Conservation (phyloP, 2,888 invertebrate genomes). For the Papilio protenor region DNA sequence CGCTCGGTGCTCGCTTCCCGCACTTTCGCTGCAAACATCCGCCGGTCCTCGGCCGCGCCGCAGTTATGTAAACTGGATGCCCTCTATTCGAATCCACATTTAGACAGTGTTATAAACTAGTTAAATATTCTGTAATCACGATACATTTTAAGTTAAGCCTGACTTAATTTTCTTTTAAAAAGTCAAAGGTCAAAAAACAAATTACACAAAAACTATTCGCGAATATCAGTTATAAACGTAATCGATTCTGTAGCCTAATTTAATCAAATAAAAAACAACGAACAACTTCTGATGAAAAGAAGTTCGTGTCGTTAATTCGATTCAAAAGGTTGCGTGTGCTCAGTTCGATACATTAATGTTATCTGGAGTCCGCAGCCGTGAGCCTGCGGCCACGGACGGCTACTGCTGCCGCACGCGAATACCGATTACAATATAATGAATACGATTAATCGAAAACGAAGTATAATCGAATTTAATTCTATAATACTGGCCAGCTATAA, state of each 20-base stretch:
- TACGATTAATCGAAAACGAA: constrained; percentile 39
- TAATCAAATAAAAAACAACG: constrained; percentile 8
- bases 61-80: constrained; percentile 42
- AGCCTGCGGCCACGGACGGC: constrained; percentile 66
- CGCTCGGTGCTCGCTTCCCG: constrained; percentile 60
- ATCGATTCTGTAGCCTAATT: not conserved
- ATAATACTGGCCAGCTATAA: constrained; percentile 22
- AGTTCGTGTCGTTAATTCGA: constrained; percentile 44
- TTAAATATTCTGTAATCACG: constrained; percentile 6
- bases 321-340: constrained; percentile 38
- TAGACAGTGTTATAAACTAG: constrained; percentile 21
- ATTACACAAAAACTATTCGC: not conserved
- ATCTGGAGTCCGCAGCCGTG: constrained; percentile 37
- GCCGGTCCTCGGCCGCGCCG: constrained; percentile 61
- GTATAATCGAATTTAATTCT: constrained; percentile 13
- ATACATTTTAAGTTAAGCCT: not conserved
- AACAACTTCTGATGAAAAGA: constrained; percentile 30
- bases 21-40: constrained; percentile 80
- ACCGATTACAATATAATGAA: constrained; percentile 53
- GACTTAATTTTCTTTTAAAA: not conserved
- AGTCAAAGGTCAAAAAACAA: not conserved
- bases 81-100: constrained; percentile 24
- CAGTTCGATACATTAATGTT: constrained; percentile 42
- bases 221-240: not conserved
- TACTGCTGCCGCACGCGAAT: constrained; percentile 71